These are phyloP conservation scores for Epicampocera succincta DNA, from an alignment of 2,888 invertebrate genomes.

Conservation along the genomic window DNA sequence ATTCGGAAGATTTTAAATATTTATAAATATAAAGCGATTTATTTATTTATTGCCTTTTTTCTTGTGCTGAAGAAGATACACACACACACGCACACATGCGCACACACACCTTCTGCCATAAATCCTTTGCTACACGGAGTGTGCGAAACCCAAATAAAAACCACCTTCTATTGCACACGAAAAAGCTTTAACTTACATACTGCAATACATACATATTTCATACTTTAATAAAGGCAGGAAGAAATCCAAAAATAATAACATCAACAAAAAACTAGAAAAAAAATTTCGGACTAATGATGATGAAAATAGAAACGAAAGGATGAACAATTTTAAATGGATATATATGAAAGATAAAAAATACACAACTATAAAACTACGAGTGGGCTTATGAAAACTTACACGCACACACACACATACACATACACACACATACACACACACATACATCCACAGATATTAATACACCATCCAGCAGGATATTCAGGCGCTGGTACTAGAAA, in stretches of 20 bases:
- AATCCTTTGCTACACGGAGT: not conserved
- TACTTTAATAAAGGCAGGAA: conserved; percentile 22
- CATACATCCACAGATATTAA: too few species aligned
- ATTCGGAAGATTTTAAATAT: too few species aligned
- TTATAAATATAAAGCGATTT: too few species aligned
- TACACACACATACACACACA: too few species aligned
- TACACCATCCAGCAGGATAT: conserved; percentile 43
- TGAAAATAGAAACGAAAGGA: conserved; percentile 22
- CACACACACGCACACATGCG: too few species aligned
- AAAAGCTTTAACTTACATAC: conserved; percentile 20
- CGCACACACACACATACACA: conserved; percentile 69
- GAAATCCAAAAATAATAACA: conserved; percentile 56
- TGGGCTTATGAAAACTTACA: conserved; percentile 71
- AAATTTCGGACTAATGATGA: conserved; percentile 50
- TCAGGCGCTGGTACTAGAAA: conserved; percentile 6
- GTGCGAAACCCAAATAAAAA: not conserved
- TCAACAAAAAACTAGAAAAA: conserved; percentile 37
- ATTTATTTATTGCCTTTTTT: too few species aligned
- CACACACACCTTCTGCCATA: not conserved
- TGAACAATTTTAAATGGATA: conserved; percentile 48
- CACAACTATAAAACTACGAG: conserved; percentile 58
- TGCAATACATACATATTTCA: too few species aligned
- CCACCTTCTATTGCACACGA: conserved; percentile 17
- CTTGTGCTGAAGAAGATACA: too few species aligned
- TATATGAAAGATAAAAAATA: conserved; percentile 36